Base-by-base conservation (phyloP, 37 sponge, comb jelly and placozoan genomes). In the Halisarca cf. caerulea region DNA sequence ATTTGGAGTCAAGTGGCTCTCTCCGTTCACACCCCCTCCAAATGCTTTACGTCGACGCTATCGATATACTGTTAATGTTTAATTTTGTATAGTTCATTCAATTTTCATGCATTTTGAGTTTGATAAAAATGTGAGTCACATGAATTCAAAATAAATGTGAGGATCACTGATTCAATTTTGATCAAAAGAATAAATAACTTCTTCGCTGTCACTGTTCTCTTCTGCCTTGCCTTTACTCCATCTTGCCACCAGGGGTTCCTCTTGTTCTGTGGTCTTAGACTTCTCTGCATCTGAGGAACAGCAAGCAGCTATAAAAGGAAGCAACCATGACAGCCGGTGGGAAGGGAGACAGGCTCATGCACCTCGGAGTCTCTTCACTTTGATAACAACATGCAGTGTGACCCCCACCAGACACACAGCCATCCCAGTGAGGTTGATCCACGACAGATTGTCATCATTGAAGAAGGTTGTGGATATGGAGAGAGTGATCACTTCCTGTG, bases 351-450 rank as follows among this genome's bases (percentile, higher is more conserved):
- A 6, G 60, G 0, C 39, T 15, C 7, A 58, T 80, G 87, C 24
- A 94, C 96, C 59, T 80, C 66, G 66, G 55, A 64, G 45, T 1
- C 81, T 32, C 40, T 82, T 40, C 47, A 70, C 84, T 57, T 97
- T 97, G 37, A 94, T 1, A 47, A 84, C 27, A 37, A 92, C 89
- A 51, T 98, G 99, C 3, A 92, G 77, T 39, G 89, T 38, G 23
- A 98, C 92, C 27, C 99, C 99, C 6, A 74, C 14, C 34, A 98
- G 64, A 84, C 99, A 98, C 44, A 98, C 78, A 21, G 90, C 88
- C 91, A 95, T 91, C 6, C 99, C 99, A 32, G 74, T 74, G 20
- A 94, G 81, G 78, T 98, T 98, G 72, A 98, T 47, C 17, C 82
- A n/a, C 24, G 74, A 79, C 40, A 93, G 81, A 0, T 47, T 24